Evolutionary conservation across 2,113 vertebrate genomes (phyloP), one percentile per base, ranked within the genome.

Genomic region (Atractosteus spatula): DNA sequence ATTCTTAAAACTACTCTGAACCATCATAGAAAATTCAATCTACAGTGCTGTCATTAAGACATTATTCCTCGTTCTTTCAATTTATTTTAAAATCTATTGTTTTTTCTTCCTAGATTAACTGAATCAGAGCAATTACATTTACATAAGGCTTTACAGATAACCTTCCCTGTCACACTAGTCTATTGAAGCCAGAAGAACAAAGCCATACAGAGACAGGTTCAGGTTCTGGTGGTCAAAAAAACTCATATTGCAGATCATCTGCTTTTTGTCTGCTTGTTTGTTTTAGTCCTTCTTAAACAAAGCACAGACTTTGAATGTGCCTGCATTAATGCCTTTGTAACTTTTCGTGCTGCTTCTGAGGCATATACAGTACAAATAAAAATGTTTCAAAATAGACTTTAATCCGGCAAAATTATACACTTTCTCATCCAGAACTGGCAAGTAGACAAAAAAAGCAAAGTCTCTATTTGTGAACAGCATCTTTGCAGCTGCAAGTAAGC

Each of bases 191-290:
- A 41, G 70, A 51, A 80, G 80, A 78, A 75, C 69, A 41, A 71
- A 64, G 77, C 72, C 84, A 78, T 79, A 86, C 77, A 83, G 74
- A 71, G 71, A 73, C 70, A 61, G 64, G 61, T 13, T 51, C 47
- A 7, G 47, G 47, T 51, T 10, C 47, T 12, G 63, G 74, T 69
- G 68, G 57, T 63, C 66, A 72, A 70, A 67, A 14, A 55, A 12
- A 62, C 66, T 78, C 72, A 79, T 68, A 75, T 57, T 75, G 73
- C 69, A 73, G 79, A 80, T 77, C 12, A 64, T 74, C 55, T 3
- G 16, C 55, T 63, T 8, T 11, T 75, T 73, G 69, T 73, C 62
- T n/a, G 77, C 16, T 71, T 74, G 68, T 57, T 14, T 11, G 17
- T 51, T 54, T 56, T 69, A 11, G 47, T 14, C 8, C n/a, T 13